Evolutionary conservation across 2,888 invertebrate genomes (phyloP), one percentile per base, ranked within the genome.

Genomic region (Drosophila kokeensis): DNA sequence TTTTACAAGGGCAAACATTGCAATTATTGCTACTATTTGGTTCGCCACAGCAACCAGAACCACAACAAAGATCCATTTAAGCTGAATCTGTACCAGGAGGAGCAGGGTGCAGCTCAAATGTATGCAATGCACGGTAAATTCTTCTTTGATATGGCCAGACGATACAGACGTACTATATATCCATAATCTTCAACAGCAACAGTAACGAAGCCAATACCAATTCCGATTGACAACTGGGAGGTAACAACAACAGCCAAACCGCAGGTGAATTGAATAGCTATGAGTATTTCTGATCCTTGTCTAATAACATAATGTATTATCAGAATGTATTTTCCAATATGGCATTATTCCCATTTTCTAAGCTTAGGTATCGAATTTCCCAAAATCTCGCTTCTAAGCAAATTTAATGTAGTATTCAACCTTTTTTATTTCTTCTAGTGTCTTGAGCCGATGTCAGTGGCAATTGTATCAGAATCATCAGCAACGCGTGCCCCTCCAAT

Each of bases 41-140:
- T 13, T 13, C 34, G 32, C n/a, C 8, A 5, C 48, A 62, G 10
- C 45, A 29, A 10, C 29, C 45, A 8, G 42, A 45, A 24, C 32
- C 29, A 10, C 40, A 55, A 10, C 50, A 40, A 1, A 27, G 60
- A 77, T n/a, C 30, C 42, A 10, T 29, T 61, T 3, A 57, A 48
- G n/a, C 7, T 62, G 5, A 60, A 75, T 15, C 45, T 80, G 52
- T 57, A 72, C 0, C 72, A 60, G 42, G 71, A 80, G 32, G 65
- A 82, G 54, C 36, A 67, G 15, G 57, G 62, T 21, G 67, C 79
- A 0, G 57, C 66, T 6, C 82, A 72, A 45, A 59, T 79, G 82
- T 72, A 81, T 49, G 81, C 83, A 0, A 76, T 71, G 7, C 45
- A 82, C 29, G 80, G 82, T 11, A 79, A 80, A 18, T 45, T 29